These are phyloP conservation scores for Mus minutoides DNA, from an alignment of 2,797 vertebrate species.

Conservation along the genomic window DNA sequence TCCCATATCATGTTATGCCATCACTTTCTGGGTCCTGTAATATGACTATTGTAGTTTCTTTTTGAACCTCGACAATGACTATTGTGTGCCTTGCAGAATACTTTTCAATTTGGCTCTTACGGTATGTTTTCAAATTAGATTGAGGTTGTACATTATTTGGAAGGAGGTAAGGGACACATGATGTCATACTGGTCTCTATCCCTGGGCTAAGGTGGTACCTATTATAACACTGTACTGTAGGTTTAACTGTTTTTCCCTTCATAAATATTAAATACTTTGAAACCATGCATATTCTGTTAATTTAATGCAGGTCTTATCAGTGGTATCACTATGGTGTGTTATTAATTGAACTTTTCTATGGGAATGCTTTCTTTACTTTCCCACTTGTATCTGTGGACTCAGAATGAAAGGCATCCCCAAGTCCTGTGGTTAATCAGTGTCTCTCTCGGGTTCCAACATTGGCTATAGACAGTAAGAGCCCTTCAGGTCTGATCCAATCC, in stretches of 20 bases:
- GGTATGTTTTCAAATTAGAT: not conserved
- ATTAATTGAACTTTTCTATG: not conserved
- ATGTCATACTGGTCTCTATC: not conserved
- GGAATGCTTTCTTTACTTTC: not conserved
- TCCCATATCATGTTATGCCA: fast-evolving
- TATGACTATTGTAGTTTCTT: not conserved
- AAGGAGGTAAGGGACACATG: fast-evolving
- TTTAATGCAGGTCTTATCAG: not conserved
- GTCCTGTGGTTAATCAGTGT: not conserved
- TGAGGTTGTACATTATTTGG: not conserved
- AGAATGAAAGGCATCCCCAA: not conserved
- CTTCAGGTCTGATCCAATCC: not conserved
- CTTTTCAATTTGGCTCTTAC: not conserved
- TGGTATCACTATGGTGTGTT: not conserved
- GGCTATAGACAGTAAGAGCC: not conserved
- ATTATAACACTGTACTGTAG: not conserved
- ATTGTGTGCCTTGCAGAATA: not conserved
- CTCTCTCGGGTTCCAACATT: not conserved
- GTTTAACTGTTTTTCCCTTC: not conserved
- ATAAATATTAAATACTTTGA: not conserved
- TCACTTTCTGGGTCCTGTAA: not conserved
- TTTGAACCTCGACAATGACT: not conserved
- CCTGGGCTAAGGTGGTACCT: not conserved
- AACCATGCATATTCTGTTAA: not conserved
- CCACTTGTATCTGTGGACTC: not conserved